Evolutionary conservation across 2,113 vertebrate genomes (phyloP).

Genomic region (Empidonax alnorum): DNA sequence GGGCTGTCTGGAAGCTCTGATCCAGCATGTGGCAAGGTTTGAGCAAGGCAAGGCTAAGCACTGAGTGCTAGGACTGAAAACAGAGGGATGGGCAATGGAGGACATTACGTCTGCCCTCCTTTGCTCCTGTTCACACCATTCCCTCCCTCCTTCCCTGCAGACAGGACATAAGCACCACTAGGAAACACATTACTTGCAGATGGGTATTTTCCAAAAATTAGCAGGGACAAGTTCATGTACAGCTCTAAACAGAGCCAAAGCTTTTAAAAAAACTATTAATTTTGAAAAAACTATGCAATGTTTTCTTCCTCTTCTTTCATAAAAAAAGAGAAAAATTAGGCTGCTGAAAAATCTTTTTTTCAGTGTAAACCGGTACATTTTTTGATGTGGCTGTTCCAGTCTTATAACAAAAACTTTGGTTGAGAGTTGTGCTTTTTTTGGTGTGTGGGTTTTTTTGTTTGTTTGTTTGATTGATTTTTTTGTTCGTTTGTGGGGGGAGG

Average conservation of each 20-base stretch:
- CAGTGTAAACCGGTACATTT: background rate
- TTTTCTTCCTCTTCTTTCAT: background rate
- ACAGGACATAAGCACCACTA: background rate
- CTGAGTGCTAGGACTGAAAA: background rate
- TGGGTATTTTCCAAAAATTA: background rate
- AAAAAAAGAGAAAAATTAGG: background rate
- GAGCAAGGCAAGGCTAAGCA: background rate
- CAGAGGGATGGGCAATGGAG: background rate
- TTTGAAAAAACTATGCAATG: background rate
- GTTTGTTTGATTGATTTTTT: background rate
- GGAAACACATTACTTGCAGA: background rate
- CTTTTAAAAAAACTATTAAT: background rate
- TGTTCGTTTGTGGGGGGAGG: background rate
- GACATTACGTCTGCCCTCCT: accelerated
- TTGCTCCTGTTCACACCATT: accelerated
- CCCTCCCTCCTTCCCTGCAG: background rate
- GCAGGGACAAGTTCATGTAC: background rate
- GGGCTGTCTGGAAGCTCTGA: background rate
- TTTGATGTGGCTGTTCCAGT: background rate
- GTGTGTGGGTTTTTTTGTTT: background rate
- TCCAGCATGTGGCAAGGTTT: background rate
- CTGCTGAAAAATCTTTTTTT: background rate
- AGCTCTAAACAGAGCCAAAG: background rate
- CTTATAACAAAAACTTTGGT: background rate
- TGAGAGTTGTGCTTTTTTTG: background rate